Evolutionary conservation across 2,113 vertebrate genomes (phyloP).

Genomic region (Crotalus viridis): DNA sequence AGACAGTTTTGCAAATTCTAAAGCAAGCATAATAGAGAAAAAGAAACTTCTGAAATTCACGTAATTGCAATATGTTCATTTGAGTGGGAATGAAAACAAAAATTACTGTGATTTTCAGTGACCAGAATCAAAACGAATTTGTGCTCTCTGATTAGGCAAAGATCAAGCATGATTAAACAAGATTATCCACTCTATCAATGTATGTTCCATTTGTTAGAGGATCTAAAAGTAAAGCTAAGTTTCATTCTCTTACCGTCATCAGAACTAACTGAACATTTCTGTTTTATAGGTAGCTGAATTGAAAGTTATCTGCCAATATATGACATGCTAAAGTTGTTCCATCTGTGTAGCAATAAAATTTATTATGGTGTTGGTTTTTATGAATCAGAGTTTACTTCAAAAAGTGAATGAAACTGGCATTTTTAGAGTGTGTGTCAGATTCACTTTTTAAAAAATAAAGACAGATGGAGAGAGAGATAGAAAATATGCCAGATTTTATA

Average conservation of each 20-base stretch:
- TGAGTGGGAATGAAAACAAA: background rate
- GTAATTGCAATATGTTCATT: background rate
- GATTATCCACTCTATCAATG: constrained; percentile 5
- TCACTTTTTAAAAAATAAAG: background rate
- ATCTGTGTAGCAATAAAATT: constrained; percentile 48
- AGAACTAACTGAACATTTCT: background rate
- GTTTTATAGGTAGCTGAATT: background rate
- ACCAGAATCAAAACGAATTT: background rate
- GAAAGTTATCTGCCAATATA: background rate
- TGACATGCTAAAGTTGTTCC: constrained; percentile 1
- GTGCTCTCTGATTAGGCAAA: accelerated
- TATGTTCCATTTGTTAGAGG: background rate
- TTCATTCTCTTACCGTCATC: background rate
- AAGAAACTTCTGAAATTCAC: background rate
- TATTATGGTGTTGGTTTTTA: background rate
- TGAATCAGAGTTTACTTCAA: background rate
- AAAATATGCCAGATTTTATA: background rate
- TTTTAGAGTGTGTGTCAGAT: background rate
- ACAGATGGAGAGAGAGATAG: background rate
- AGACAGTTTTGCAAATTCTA: background rate
- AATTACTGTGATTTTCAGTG: background rate
- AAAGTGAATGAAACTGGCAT: background rate
- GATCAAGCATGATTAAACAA: background rate
- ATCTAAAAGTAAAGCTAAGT: background rate
- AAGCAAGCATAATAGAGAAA: background rate